Conservation (phyloP, 2,888 invertebrate genomes). For the Ceriagrion tenellum region DNA sequence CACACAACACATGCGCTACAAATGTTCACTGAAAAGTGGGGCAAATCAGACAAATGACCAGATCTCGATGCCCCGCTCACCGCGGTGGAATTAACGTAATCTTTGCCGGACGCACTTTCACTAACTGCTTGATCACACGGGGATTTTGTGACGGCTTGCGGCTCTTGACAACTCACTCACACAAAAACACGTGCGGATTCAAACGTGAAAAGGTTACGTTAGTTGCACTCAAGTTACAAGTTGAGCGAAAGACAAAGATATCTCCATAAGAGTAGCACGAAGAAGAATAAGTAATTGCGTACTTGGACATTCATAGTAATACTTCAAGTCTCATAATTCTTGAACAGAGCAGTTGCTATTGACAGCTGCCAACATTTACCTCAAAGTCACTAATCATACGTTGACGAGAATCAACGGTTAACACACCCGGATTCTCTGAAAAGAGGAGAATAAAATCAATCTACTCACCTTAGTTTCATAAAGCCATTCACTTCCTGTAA, state of each 20-base stretch:
- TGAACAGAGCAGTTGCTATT: not conserved
- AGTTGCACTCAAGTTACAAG: not conserved
- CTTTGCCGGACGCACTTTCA: not conserved
- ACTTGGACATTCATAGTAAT: not conserved
- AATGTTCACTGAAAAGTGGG: not conserved
- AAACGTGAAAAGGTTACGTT: not conserved
- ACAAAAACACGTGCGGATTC: not conserved
- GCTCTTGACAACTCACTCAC: too few relatives aligned
- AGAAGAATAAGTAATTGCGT: not conserved
- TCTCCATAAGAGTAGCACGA: not conserved
- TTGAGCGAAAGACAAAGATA: not conserved
- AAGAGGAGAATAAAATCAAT: not conserved
- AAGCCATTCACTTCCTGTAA: constrained; percentile 45
- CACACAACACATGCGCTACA: not conserved
- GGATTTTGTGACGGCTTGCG: too few relatives aligned
- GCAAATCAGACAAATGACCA: not conserved
- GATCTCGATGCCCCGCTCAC: not conserved
- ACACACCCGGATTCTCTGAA: not conserved
- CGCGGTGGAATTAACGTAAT: not conserved
- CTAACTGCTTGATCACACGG: not conserved
- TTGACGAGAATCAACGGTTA: not conserved
- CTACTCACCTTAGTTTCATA: constrained; percentile 60
- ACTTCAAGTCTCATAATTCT: not conserved
- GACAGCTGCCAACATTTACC: not conserved
- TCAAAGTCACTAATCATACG: not conserved